Conservation (phyloP, 2,113 vertebrate species). For the Ranitomeya imitator region DNA sequence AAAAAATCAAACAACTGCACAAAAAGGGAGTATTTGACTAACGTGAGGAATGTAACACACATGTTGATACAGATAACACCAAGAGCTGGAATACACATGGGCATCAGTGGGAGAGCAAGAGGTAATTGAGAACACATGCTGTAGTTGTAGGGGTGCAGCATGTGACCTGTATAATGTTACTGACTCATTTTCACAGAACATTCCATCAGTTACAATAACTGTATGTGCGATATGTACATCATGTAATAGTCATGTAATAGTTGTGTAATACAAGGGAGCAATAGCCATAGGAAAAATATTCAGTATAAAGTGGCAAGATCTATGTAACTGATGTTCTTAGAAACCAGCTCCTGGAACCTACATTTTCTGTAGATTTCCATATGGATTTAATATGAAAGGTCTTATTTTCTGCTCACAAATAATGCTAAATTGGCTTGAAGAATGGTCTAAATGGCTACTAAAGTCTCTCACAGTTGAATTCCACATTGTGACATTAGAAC, state of each 20-base stretch:
- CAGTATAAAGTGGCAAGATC: not conserved
- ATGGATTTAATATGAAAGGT: not conserved
- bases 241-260: not conserved
- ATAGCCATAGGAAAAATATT: not conserved
- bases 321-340: not conserved
- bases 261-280: not conserved
- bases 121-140: conserved; percentile 1
- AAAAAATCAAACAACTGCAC: conserved; percentile 3
- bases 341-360: not conserved
- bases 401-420: too few species aligned
- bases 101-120: conserved; percentile 4
- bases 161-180: not conserved
- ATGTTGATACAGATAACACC: conserved; percentile 20
- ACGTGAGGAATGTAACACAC: conserved; percentile 24
- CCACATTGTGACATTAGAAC: too few species aligned
- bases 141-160: not conserved
- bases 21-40: conserved; percentile 24
- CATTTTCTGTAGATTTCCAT: not conserved
- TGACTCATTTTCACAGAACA: not conserved
- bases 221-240: not conserved
- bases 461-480: too few species aligned
- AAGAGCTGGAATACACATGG: conserved; percentile 17
- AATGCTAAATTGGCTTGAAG: too few species aligned
- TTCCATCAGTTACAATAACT: not conserved
- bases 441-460: too few species aligned